Evolutionary conservation across 2,113 vertebrate genomes (phyloP), one percentile per base, ranked within the genome.

Genomic region (Dromas ardeola): DNA sequence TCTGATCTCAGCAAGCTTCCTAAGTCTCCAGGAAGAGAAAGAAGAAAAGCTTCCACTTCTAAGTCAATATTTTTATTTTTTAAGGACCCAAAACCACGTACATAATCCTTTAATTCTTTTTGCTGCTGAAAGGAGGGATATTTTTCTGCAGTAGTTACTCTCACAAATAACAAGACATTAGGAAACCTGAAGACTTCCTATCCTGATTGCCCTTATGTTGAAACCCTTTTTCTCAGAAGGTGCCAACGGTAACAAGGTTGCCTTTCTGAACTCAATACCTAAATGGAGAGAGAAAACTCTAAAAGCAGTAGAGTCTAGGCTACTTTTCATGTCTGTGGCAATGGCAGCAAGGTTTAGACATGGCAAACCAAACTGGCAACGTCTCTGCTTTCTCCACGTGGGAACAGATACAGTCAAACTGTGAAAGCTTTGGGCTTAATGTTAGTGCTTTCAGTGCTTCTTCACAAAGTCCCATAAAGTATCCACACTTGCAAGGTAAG

Each of bases 1-100:
- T 96, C 90, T 94, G 92, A 94, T 96, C 90, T 93, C 96, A 95
- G 85, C 81, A 76, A 94, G 84, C 66, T 94, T 87, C 78, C 67
- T 9, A 59, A 85, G 52, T 34, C 90, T 89, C 49, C 53, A 58
- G 78, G 87, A 91, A 86, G 74, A 86, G 49, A 87, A 65, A 82
- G 87, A 89, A 87, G 52, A 90, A 91, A 88, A 85, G 27, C 70
- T 90, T 65, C 91, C 78, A 26, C 49, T 95, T 96, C 66, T 89
- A 69, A 85, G 73, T 45, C 79, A 72, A 12, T 76, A 15, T 43
- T 91, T 86, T 88, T 67, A n/a, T 55, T 40, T 81, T 93, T 87
- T 76, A 88, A 82, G 81, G 38, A 34, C 69, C 29, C 65, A 38
- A 49, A 74, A 3, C 29, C 36, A 34, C 56, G 70, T 17, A 19